Evolutionary conservation across 2,888 invertebrate species (phyloP).

Genomic region (Meta bourneti): DNA sequence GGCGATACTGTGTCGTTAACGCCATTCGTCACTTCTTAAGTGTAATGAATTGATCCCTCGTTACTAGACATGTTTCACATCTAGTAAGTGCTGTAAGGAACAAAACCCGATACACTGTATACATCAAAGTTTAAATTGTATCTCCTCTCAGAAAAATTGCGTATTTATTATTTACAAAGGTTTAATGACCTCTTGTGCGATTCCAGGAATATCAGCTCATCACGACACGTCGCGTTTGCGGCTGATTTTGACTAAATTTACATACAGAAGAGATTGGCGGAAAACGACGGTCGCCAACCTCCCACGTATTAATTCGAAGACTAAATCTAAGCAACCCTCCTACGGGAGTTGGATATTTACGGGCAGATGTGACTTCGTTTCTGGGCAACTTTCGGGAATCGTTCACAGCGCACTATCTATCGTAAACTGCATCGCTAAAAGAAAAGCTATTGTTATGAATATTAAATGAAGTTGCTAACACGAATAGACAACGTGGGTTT

Average conservation of each 20-base stretch:
- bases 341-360: too few species aligned
- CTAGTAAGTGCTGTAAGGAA: too few species aligned
- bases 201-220: neutral
- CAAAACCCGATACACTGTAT: too few species aligned
- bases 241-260: neutral
- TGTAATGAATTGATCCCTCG: too few species aligned
- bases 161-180: neutral
- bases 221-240: conserved; percentile 1
- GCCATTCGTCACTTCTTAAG: too few species aligned
- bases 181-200: conserved; percentile 14
- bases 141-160: too few species aligned
- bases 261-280: neutral
- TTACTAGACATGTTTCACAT: too few species aligned
- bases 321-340: too few species aligned
- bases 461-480: conserved; percentile 29
- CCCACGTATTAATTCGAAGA: too few species aligned
- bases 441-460: conserved; percentile 33
- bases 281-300: neutral
- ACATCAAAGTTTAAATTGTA: too few species aligned
- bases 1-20: too few species aligned
- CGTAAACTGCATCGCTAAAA: neutral
- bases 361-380: too few species aligned
- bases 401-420: neutral
- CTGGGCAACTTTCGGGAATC: neutral
- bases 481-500: neutral